Conservation (phyloP, 2,113 vertebrate species). For the Apodemus sylvaticus region DNA sequence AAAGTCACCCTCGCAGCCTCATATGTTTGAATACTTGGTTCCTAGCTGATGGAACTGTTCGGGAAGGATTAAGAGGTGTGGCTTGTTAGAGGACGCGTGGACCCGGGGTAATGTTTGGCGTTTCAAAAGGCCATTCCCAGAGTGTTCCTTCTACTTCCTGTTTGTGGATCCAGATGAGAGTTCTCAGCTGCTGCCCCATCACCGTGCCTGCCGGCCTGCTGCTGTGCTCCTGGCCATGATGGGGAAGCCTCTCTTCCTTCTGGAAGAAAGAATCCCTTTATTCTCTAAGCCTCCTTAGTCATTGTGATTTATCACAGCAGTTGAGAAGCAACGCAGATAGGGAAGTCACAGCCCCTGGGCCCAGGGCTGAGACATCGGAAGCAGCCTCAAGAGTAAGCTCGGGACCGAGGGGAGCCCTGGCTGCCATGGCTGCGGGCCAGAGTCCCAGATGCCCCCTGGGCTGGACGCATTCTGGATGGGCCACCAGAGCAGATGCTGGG, state of each 20-base stretch:
- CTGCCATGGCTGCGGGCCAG: accelerated
- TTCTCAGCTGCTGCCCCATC: neutral
- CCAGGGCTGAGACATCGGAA: neutral
- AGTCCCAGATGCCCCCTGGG: neutral
- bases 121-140: neutral
- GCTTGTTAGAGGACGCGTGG: neutral
- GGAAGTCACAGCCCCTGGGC: neutral
- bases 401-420: neutral
- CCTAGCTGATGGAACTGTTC: neutral
- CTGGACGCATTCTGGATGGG: neutral
- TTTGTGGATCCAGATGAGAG: neutral
- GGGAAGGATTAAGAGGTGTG: neutral
- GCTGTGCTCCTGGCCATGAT: too few relatives aligned
- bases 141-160: neutral
- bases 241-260: neutral
- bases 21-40: neutral
- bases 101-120: neutral
- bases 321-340: too few relatives aligned
- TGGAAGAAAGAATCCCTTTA: neutral
- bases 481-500: neutral
- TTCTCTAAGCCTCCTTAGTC: neutral
- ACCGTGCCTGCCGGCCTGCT: neutral
- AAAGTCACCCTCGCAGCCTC: neutral
- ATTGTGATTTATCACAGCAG: neutral
- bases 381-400: neutral